These are phyloP conservation scores for Cyprinodon brontotheroides DNA, from an alignment of 2,113 vertebrate genomes.

Conservation along the genomic window DNA sequence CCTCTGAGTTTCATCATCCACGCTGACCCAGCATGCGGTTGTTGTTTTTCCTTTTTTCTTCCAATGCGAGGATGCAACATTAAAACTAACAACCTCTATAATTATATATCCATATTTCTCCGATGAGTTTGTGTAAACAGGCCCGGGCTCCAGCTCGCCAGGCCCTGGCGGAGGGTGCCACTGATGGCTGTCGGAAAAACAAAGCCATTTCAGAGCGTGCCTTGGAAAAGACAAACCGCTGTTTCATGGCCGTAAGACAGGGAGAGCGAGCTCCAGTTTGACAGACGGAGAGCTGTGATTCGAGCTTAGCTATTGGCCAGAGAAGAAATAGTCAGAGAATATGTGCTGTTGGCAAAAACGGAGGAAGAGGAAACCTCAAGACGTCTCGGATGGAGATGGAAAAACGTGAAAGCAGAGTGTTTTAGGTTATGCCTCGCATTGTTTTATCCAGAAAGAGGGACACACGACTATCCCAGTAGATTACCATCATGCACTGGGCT, in stretches of 20 bases:
- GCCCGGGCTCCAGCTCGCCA: constrained; percentile 66
- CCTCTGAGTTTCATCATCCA: constrained; percentile 61
- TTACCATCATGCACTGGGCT: constrained; percentile 24
- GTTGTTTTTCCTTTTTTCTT: constrained; percentile 38
- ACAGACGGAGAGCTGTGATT: constrained; percentile 70
- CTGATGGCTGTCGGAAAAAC: constrained; percentile 74
- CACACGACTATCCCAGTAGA: constrained; percentile 32
- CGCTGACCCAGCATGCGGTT: constrained; percentile 71
- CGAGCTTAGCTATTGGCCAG: constrained; percentile 71
- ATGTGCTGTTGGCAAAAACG: constrained; percentile 71
- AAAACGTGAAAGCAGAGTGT: constrained; percentile 67
- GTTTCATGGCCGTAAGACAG: constrained; percentile 56
- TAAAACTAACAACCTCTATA: constrained; percentile 77
- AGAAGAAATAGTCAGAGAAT: constrained; percentile 71
- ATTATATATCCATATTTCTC: constrained; percentile 78
- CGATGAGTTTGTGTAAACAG: constrained; percentile 79
- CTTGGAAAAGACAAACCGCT: constrained; percentile 75
- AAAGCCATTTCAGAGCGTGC: constrained; percentile 74
- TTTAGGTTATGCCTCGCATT: constrained; percentile 67
- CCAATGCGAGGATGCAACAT: constrained; percentile 70
- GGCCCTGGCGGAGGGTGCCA: constrained; percentile 66
- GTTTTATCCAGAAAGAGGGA: constrained; percentile 44
- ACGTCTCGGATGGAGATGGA: constrained; percentile 67
- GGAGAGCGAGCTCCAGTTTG: constrained; percentile 56
- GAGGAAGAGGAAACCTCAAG: constrained; percentile 71